Conservation (phyloP, 1,140 invertebrate species). For the Sycobia sp. region DNA sequence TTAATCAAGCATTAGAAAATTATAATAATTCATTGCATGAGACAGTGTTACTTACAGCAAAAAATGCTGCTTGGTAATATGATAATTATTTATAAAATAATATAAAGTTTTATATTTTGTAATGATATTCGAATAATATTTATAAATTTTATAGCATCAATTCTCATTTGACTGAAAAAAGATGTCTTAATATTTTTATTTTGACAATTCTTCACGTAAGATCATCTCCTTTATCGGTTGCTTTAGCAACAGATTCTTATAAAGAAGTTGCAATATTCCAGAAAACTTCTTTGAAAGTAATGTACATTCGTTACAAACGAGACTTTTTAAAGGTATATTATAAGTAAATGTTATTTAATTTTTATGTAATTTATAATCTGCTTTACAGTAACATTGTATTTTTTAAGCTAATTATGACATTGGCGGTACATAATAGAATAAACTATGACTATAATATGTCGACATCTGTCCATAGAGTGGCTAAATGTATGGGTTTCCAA, state of each 20-base stretch:
- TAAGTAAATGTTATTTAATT: background rate
- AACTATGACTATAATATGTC: constrained; percentile 56
- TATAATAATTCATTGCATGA: constrained; percentile 63
- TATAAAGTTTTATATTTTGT: background rate
- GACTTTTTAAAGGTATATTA: constrained; percentile 63
- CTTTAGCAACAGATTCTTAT: constrained; percentile 66
- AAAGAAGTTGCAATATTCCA: constrained; percentile 66
- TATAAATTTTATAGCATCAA: constrained; percentile 41
- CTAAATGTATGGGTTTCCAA: constrained; percentile 67
- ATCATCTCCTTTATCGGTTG: constrained; percentile 60
- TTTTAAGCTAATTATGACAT: constrained; percentile 61
- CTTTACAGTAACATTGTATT: background rate
- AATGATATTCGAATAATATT: constrained; percentile 21
- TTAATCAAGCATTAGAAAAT: constrained; percentile 60
- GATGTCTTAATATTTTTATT: constrained; percentile 51
- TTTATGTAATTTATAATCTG: too few relatives aligned
- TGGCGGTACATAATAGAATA: constrained; percentile 66
- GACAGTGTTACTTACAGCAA: constrained; percentile 62
- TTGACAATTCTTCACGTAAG: constrained; percentile 66
- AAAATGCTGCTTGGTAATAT: constrained; percentile 58
- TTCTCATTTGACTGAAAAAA: constrained; percentile 62
- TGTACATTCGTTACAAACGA: constrained; percentile 72
- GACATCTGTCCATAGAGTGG: constrained; percentile 59
- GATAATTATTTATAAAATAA: constrained; percentile 4
- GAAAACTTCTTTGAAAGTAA: constrained; percentile 63